phyloP scores from a whole-genome alignment of 2,888 invertebrate genomes.

The Heliconius charithonia region DNA sequence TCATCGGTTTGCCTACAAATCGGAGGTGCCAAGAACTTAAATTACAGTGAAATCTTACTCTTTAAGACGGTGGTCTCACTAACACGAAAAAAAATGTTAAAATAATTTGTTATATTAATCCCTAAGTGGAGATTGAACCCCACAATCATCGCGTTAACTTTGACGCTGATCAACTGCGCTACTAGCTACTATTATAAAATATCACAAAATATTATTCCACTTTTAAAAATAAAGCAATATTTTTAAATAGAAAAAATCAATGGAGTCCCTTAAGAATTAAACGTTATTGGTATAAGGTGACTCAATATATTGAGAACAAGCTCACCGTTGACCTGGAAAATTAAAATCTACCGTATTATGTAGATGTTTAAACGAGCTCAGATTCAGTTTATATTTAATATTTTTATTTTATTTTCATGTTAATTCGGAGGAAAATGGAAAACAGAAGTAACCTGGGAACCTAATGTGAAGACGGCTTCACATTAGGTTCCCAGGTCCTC shows the following conservation, averaged over 20 bases:
- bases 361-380: background rate
- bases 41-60: no score
- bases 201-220: background rate
- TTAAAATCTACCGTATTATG: slow-evolving; percentile 19
- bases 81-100: no score
- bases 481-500: no score
- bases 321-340: slow-evolving; percentile 26
- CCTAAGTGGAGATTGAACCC: background rate
- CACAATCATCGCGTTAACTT: background rate
- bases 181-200: background rate
- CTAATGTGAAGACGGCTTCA: rapidly evolving
- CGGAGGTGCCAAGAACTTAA: no score
- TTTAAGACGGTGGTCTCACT: no score
- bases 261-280: slow-evolving; percentile 19
- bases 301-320: slow-evolving; percentile 27
- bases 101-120: no score
- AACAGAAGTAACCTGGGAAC: no score
- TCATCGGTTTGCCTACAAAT: no score
- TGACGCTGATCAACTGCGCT: background rate
- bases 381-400: background rate
- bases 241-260: slow-evolving; percentile 1
- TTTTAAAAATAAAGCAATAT: background rate
- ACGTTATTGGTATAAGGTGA: slow-evolving; percentile 20
- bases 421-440: background rate
- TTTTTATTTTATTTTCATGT: background rate